Evolutionary conservation across 2,888 invertebrate genomes (phyloP), one percentile per base, ranked within the genome.

Genomic region (Tetrapedia diversipes): DNA sequence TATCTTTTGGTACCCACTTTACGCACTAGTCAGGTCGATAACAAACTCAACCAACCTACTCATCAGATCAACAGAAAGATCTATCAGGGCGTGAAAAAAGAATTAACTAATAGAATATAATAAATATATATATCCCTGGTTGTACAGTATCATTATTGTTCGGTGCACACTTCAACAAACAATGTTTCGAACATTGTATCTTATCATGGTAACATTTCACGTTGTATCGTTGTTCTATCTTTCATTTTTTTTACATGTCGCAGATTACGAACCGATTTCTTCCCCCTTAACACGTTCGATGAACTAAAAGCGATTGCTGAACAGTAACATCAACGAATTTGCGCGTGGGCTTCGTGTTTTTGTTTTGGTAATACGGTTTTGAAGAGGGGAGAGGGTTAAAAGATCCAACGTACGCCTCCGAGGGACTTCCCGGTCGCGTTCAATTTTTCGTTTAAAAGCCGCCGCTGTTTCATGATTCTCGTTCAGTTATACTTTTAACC

Each of bases 381-480:
- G 70, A 65, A 76, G 79, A 78, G 82, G 79, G 82, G 84, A 76
- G 67, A 79, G 81, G 81, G 77, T 84, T 81, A 75, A 84, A 82
- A 81, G 81, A 86, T 79, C 79, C 76, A 83, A 78, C 78, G 73
- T 76, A 65, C 19, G 54, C 19, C 27, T 77, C 71, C 37, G 82
- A 86, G 89, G 89, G 87, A 85, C 82, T 87, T 81, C 87, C 88
- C 88, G 64, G 80, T 51, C 60, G 49, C 76, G 64, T 85, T 78
- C 56, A 53, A 81, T 82, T 86, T 86, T 83, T 86, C 77, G 82
- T 85, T 89, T 89, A 89, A 88, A 87, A 87, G 82, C 82, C 39
- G 82, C 60, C 65, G 81, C 65, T 51, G 67, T 74, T 80, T 73
- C 73, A 65, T 53, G 49, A 75, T 79, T 61, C 32, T 45, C 65